Evolutionary conservation across 2,797 vertebrate species (phyloP).

Genomic region (Chloroceryle amazona): DNA sequence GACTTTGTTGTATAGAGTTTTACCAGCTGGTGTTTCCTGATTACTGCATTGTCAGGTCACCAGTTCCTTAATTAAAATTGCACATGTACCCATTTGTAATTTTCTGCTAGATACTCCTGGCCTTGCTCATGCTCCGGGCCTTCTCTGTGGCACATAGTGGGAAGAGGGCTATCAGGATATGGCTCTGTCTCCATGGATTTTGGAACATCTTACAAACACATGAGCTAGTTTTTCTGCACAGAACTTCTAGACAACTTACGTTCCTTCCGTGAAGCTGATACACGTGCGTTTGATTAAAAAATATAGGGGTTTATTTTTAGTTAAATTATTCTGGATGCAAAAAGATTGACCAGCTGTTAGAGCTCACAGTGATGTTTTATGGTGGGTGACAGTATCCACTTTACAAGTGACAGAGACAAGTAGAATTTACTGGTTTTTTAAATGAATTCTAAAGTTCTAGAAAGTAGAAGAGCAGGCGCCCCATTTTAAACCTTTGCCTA

Average conservation of each 20-base stretch:
- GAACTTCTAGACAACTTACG: neutral
- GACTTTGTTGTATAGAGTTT: constrained; percentile 26
- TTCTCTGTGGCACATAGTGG: neutral
- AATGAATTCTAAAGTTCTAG: neutral
- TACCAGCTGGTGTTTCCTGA: constrained; percentile 51
- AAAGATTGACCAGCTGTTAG: neutral
- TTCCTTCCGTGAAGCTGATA: neutral
- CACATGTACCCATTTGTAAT: constrained; percentile 45
- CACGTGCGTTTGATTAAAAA: neutral
- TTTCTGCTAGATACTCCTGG: constrained; percentile 18
- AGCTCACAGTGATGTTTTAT: neutral
- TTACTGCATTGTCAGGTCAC: constrained; percentile 21
- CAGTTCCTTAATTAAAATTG: constrained; percentile 56
- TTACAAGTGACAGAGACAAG: neutral
- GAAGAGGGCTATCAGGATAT: neutral
- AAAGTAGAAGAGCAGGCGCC: neutral
- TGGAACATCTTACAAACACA: neutral
- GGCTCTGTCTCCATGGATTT: constrained; percentile 1
- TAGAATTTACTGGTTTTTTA: neutral
- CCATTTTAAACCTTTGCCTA: neutral
- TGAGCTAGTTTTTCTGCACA: neutral
- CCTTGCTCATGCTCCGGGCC: neutral
- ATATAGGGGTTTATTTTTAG: neutral
- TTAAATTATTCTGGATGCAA: neutral
- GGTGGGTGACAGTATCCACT: neutral